Base-by-base conservation (phyloP, 2,888 invertebrate species). In the Andrena haemorrhoa region DNA sequence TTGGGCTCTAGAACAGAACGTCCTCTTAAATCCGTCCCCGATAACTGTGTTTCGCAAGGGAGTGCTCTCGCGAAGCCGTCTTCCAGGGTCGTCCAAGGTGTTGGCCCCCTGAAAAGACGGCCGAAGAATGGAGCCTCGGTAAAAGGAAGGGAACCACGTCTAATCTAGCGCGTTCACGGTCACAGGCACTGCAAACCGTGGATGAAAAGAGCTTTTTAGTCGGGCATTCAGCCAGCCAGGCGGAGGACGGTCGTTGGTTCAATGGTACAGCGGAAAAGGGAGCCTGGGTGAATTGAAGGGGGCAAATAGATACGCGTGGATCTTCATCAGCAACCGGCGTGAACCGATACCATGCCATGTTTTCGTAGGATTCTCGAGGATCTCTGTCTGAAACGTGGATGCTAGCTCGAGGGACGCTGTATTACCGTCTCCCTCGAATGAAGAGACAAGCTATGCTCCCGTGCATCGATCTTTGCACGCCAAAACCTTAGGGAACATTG, bases 151-250 rank as follows among this genome's bases (percentile, higher is more conserved):
- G 56, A 23, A 20, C 8, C 31, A 12, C 35, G 51, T 71, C 79
- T 75, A 71, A 74, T 68, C 80, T 64, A 20, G 47, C 66, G 72
- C 61, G 61, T 79, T 80, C 79, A 82, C 64, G 82, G 75, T 75
- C 79, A 75, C 71, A 51, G 23, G 29, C 20, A 41, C 53, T 60
- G 75, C 69, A 68, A 82, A 65, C 64, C 75, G 53, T 10, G 68
- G 60, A 64, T 80, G 82, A 80, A 80, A 80, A 82, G 82, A 60
- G 68, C 82, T 75, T 80, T 82, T 82, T 68, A 80, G 58, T 20
- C 33, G 20, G 23, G 56, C 66, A 80, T 82, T 75, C 72, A 75
- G 60, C 20, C 41, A 61, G 47, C 23, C 29, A 61, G 26, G 53
- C 31, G n/a, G 64, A 65, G 60, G 71, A 71, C 47, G 33, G 49